Evolutionary conservation across 2,797 vertebrate genomes (phyloP).

Genomic region (Myotis pilosus): DNA sequence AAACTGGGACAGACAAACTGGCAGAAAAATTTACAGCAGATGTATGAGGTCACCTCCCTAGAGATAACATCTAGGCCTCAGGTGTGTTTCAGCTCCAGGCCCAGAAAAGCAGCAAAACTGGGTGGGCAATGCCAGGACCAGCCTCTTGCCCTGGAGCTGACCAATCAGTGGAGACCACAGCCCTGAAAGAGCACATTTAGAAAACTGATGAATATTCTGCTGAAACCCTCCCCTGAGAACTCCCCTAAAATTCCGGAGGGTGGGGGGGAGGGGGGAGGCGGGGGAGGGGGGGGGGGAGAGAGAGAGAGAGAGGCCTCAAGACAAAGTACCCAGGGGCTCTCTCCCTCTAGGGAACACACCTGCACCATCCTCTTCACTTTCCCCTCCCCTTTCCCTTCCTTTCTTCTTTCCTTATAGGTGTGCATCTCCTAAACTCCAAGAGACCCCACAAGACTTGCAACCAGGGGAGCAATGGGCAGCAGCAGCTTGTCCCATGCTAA

Average conservation of each 20-base stretch:
- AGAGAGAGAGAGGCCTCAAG: background rate
- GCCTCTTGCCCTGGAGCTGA: background rate
- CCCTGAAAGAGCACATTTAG: background rate
- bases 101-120: background rate
- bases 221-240: background rate
- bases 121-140: background rate
- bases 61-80: background rate
- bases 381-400: too few relatives aligned
- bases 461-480: background rate
- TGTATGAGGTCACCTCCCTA: background rate
- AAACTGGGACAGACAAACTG: background rate
- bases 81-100: background rate
- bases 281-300: too few relatives aligned
- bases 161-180: too few relatives aligned
- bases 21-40: background rate
- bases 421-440: background rate
- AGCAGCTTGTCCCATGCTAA: background rate
- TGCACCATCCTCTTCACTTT: background rate
- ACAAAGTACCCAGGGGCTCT: background rate
- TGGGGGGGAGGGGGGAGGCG: too few relatives aligned
- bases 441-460: background rate
- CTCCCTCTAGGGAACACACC: background rate
- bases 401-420: background rate
- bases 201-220: background rate
- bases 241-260: background rate